Conservation (phyloP, 2,888 invertebrate species). For the Heliconius erato region DNA sequence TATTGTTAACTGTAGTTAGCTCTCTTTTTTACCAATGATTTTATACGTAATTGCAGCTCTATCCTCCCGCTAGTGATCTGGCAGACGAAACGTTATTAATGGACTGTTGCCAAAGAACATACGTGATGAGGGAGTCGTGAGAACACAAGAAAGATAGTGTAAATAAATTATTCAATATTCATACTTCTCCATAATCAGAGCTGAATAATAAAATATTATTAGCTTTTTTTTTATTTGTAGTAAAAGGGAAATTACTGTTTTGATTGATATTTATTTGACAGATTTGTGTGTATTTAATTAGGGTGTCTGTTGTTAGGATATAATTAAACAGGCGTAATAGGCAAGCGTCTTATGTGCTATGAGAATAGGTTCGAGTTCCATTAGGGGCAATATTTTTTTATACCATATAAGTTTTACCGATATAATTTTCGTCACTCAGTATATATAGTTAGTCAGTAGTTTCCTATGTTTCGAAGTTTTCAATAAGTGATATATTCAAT, state of each 20-base stretch:
- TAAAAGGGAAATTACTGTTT: background rate
- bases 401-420: no score
- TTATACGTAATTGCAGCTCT: conserved; percentile 23
- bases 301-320: background rate
- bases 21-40: conserved; percentile 8
- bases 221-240: conserved; percentile 2
- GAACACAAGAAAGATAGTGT: conserved; percentile 16
- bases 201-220: conserved; percentile 16
- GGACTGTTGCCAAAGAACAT: conserved; percentile 44
- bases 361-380: background rate
- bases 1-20: background rate
- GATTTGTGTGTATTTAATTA: no score
- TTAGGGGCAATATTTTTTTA: background rate
- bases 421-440: no score
- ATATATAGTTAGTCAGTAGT: no score
- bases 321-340: background rate
- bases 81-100: conserved; percentile 42
- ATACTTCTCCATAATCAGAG: conserved; percentile 15
- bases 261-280: no score
- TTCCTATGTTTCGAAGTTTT: no score
- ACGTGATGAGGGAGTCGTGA: conserved; percentile 32
- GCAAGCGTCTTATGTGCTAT: background rate
- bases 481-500: no score
- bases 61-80: conserved; percentile 48
- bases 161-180: conserved; percentile 26